phyloP scores from a whole-genome alignment of 2,888 invertebrate genomes.

The Megalurothrips usitatus region DNA sequence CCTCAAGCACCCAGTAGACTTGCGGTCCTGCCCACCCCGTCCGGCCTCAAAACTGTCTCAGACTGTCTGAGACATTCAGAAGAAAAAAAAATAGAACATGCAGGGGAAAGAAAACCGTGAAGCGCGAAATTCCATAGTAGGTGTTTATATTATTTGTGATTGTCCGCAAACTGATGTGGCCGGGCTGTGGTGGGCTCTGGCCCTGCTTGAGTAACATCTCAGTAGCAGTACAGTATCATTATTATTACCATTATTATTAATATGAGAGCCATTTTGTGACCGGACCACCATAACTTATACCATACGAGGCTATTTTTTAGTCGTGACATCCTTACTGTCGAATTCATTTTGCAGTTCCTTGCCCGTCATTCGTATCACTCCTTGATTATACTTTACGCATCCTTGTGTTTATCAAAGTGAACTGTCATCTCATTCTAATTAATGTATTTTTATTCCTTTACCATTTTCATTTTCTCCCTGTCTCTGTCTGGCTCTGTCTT shows the following conservation, averaged over 20 bases:
- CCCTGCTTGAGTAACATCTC: neutral
- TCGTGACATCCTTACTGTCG: too few relatives aligned
- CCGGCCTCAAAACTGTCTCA: neutral
- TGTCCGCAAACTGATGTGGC: neutral
- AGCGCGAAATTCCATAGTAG: too few relatives aligned
- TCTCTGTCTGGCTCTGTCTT: neutral
- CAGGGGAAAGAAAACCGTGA: too few relatives aligned
- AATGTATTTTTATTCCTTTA: neutral
- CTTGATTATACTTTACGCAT: neutral
- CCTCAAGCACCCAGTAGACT: neutral
- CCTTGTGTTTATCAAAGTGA: neutral
- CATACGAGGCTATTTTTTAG: too few relatives aligned
- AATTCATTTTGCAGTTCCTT: too few relatives aligned
- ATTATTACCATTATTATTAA: neutral
- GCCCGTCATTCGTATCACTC: neutral
- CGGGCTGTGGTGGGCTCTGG: neutral
- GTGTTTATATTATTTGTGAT: neutral
- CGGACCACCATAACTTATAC: neutral
- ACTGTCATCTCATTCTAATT: neutral
- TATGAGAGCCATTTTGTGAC: slow-evolving; percentile 9
- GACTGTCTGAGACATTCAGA: neutral
- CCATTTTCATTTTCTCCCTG: neutral
- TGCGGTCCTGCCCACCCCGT: neutral
- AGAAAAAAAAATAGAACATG: neutral
- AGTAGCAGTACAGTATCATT: neutral